These are phyloP conservation scores for Hirtodrosophila alboralis DNA, from an alignment of 2,888 invertebrate genomes.

Conservation along the genomic window DNA sequence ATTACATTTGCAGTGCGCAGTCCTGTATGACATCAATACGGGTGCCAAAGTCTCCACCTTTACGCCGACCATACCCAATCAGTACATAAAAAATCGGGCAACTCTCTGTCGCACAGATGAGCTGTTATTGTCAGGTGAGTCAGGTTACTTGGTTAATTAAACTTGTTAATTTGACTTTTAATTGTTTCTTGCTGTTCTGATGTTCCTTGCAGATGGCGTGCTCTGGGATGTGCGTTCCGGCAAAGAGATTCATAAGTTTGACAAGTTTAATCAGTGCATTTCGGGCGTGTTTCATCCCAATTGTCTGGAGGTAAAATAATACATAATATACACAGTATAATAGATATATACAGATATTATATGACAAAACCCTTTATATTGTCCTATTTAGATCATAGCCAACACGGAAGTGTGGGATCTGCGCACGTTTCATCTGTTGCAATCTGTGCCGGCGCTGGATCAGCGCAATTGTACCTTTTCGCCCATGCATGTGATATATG, in stretches of 20 bases:
- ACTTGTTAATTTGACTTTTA: not conserved
- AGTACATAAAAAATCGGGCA: conserved; percentile 96
- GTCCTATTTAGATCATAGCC: conserved; percentile 91
- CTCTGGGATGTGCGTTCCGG: conserved; percentile 96
- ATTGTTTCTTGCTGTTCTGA: not conserved
- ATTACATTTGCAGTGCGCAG: conserved; percentile 76
- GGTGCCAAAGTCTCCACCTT: conserved; percentile 90
- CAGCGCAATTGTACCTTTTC: conserved; percentile 95
- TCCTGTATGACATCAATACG: conserved; percentile 94
- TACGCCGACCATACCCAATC: conserved; percentile 93
- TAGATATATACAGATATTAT: no score
- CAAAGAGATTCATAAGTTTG: conserved; percentile 97
- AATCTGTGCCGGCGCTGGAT: conserved; percentile 96
- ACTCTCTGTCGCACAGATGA: conserved; percentile 97
- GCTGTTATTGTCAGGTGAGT: conserved; percentile 91
- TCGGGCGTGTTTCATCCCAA: conserved; percentile 99
- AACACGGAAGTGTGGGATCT: conserved; percentile 99
- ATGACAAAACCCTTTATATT: no score
- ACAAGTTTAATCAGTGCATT: conserved; percentile 97
- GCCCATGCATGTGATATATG: conserved; percentile 93
- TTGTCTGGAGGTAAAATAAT: conserved; percentile 93
- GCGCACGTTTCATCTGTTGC: conserved; percentile 95
- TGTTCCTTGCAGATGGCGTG: conserved; percentile 91
- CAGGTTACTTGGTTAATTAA: not conserved
- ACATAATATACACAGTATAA: no score